These are phyloP conservation scores for Holothuria leucospilota DNA, from an alignment of 53 echinoderm and acorn worm genomes.

Conservation along the genomic window DNA sequence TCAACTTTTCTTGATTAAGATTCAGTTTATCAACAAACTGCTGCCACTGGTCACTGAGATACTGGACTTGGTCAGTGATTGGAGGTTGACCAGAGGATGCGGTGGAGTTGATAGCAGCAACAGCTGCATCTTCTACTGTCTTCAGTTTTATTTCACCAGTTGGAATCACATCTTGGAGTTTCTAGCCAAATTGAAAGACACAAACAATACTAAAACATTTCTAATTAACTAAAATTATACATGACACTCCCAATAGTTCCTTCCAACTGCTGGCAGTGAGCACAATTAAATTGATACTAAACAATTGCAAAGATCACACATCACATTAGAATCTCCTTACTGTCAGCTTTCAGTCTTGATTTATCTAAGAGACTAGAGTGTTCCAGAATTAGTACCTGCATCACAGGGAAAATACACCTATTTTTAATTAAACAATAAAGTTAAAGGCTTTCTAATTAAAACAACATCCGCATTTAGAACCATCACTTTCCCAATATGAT, in stretches of 20 bases:
- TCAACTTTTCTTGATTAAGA: conserved; percentile 20
- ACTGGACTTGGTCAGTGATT: not conserved
- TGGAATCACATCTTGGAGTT: conserved; percentile 2
- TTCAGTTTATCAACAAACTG: conserved; percentile 5
- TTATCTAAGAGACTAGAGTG: no score
- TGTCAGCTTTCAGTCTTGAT: no score
- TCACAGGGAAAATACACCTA: no score
- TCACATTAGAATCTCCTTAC: no score
- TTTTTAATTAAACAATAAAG: no score
- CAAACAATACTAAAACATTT: not conserved
- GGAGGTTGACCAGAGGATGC: conserved; percentile 23
- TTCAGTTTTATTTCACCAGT: conserved; percentile 3
- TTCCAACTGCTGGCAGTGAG: no score
- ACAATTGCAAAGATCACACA: no score
- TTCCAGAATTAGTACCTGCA: no score
- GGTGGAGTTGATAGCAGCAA: conserved; percentile 14
- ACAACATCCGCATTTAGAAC: not conserved
- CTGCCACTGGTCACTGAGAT: conserved; percentile 22
- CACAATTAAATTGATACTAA: no score
- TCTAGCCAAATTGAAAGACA: not conserved
- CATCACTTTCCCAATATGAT: not conserved
- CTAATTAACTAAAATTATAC: no score
- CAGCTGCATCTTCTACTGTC: not conserved
- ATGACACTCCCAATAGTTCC: no score
- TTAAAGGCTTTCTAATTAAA: not conserved